Evolutionary conservation across 2,797 vertebrate genomes (phyloP).

Genomic region (Pangasius krempfi): DNA sequence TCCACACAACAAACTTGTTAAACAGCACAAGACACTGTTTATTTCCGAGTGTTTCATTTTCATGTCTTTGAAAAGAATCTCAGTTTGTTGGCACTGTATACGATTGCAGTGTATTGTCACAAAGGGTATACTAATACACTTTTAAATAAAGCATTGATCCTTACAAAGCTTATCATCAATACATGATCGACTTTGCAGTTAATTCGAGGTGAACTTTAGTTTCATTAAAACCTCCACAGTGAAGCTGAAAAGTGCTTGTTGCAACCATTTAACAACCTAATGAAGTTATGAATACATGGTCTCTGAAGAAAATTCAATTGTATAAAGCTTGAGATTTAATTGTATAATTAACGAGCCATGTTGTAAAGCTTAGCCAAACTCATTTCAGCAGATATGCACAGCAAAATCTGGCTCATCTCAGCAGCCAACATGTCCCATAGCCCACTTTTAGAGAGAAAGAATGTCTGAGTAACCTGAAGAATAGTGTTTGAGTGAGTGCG

Average conservation of each 20-base stretch:
- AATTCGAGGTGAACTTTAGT: not conserved
- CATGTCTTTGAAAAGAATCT: not conserved
- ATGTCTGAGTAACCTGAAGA: not conserved
- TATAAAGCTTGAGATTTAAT: not conserved
- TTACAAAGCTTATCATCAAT: not conserved
- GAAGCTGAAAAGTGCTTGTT: constrained; percentile 10
- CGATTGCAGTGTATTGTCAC: not conserved
- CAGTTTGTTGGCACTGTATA: not conserved
- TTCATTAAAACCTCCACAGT: not conserved
- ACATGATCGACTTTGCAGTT: not conserved
- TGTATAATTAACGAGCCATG: not conserved
- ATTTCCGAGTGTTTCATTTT: not conserved
- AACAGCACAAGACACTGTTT: not conserved
- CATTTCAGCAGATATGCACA: not conserved
- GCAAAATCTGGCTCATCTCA: not conserved
- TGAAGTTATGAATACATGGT: not conserved
- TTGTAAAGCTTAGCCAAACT: not conserved
- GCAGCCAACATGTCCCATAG: not conserved
- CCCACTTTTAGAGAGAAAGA: not conserved
- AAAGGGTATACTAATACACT: not conserved
- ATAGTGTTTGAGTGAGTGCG: not conserved
- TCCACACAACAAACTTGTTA: not conserved
- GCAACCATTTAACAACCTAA: not conserved
- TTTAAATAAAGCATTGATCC: not conserved
- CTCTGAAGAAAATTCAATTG: not conserved